These are phyloP conservation scores for Musca vetustissima DNA, from an alignment of 1,140 invertebrate genomes.

Conservation along the genomic window DNA sequence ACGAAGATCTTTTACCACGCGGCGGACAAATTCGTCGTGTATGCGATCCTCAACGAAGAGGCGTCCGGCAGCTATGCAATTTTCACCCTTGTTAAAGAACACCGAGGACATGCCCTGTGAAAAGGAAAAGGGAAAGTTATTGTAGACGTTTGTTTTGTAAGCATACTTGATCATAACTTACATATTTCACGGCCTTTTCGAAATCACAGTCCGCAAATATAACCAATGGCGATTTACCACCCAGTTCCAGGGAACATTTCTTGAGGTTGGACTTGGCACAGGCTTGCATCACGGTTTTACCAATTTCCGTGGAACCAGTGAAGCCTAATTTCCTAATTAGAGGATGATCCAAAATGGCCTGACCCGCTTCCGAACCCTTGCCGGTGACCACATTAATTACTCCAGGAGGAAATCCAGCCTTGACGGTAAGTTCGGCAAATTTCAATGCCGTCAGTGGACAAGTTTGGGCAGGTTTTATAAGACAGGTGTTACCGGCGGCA, in stretches of 20 bases:
- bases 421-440: constrained; percentile 83
- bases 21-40: constrained; percentile 82
- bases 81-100: constrained; percentile 98
- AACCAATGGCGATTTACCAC: constrained; percentile 92
- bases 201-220: constrained; percentile 93
- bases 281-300: constrained; percentile 76
- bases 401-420: constrained; percentile 90
- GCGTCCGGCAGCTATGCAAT: constrained; percentile 96
- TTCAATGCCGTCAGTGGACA: constrained; percentile 90
- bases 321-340: constrained; percentile 89
- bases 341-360: constrained; percentile 83
- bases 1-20: constrained; percentile 80
- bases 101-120: constrained; percentile 85
- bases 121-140: constrained; percentile 21
- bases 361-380: constrained; percentile 74
- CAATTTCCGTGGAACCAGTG: constrained; percentile 89
- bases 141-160: too few relatives aligned
- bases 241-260: constrained; percentile 89
- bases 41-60: constrained; percentile 90
- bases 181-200: constrained; percentile 86
- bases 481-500: constrained; percentile 88
- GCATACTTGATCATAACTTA: constrained; percentile 60
- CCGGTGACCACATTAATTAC: constrained; percentile 92
- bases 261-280: constrained; percentile 91
- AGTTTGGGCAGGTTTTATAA: constrained; percentile 94